phyloP scores from a whole-genome alignment of 2,888 invertebrate genomes.

The Neoscelio sp. region DNA sequence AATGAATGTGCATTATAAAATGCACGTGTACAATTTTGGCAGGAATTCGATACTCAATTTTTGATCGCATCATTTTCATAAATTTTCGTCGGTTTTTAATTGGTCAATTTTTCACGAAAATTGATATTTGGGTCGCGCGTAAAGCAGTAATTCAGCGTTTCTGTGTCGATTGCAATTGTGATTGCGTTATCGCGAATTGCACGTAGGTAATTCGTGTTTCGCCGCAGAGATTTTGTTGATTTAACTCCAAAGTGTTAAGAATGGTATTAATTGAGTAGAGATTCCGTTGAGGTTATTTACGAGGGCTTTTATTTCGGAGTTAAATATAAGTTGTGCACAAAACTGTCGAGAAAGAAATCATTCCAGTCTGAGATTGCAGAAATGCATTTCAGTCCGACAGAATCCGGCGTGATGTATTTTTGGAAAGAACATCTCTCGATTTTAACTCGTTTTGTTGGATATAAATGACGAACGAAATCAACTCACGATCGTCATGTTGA shows the following conservation, averaged over 20 bases:
- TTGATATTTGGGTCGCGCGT: conserved; percentile 18
- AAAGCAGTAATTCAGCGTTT: conserved; percentile 24
- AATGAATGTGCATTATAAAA: conserved; percentile 58
- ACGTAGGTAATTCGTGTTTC: conserved; percentile 27
- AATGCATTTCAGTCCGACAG: conserved; percentile 27
- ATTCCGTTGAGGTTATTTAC: conserved; percentile 13
- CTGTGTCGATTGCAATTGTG: conserved; percentile 39
- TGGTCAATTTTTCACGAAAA: conserved; percentile 11
- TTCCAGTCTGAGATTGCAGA: conserved; percentile 19
- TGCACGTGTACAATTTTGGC: conserved; percentile 35
- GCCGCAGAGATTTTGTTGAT: conserved; percentile 24
- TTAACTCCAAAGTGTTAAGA: conserved; percentile 19
- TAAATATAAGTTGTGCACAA: conserved; percentile 24
- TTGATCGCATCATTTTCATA: conserved; percentile 37
- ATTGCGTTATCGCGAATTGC: conserved; percentile 40
- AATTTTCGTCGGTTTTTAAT: conserved; percentile 24
- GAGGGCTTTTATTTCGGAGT: too few relatives aligned
- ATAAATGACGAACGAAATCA: conserved; percentile 53
- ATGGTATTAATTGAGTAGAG: conserved; percentile 17
- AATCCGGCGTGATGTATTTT: conserved; percentile 54
- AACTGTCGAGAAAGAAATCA: conserved; percentile 16
- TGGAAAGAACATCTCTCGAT: conserved; percentile 56
- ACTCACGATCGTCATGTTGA: conserved; percentile 56
- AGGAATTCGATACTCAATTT: conserved; percentile 44
- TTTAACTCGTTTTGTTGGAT: conserved; percentile 48